Percentiles rank a stretch among this genome's conserved stretches.
Conservation (phyloP, 2,888 invertebrate genomes). For the Chymomyza fuscimana region DNA sequence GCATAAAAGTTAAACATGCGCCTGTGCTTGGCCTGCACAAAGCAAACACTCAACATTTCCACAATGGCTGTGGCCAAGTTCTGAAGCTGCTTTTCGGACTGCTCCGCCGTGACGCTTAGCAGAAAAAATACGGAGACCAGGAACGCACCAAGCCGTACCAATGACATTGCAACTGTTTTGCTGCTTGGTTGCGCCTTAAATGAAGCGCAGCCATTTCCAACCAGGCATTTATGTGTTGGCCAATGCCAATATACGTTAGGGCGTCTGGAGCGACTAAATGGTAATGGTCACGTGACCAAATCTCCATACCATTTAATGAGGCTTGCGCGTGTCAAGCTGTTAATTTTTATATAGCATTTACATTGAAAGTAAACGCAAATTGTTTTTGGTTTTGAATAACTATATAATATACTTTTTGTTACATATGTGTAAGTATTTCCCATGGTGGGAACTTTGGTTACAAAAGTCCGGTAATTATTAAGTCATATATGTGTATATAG, state of each 20-base stretch:
- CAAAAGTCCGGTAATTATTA: too few species aligned
- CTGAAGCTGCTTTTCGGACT: neutral
- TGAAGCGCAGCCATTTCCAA: neutral
- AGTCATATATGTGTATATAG: too few species aligned
- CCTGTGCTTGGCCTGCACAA: slow-evolving; percentile 15
- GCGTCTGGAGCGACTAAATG: neutral
- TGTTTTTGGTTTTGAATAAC: neutral
- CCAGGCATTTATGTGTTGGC: neutral
- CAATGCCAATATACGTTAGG: too few species aligned
- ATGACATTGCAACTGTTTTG: neutral
- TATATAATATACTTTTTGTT: neutral
- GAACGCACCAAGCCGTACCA: neutral
- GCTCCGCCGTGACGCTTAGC: neutral
- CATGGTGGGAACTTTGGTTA: too few species aligned
- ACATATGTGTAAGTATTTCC: too few species aligned
- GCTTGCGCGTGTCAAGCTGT: neutral
- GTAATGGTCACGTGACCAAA: slow-evolving; percentile 4
- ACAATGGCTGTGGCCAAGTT: slow-evolving; percentile 33
- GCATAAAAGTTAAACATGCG: slow-evolving; percentile 42
- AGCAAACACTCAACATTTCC: slow-evolving; percentile 33
- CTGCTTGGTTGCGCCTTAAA: neutral
- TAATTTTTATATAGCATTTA: slow-evolving; percentile 2
- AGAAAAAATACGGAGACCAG: neutral
- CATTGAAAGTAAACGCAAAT: neutral
- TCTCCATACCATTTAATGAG: neutral